A percentile compares a stretch with the other conserved stretches of the same genome.
phyloP scores from a whole-genome alignment of 2,888 invertebrate genomes.

The Hedychridium roseum region DNA sequence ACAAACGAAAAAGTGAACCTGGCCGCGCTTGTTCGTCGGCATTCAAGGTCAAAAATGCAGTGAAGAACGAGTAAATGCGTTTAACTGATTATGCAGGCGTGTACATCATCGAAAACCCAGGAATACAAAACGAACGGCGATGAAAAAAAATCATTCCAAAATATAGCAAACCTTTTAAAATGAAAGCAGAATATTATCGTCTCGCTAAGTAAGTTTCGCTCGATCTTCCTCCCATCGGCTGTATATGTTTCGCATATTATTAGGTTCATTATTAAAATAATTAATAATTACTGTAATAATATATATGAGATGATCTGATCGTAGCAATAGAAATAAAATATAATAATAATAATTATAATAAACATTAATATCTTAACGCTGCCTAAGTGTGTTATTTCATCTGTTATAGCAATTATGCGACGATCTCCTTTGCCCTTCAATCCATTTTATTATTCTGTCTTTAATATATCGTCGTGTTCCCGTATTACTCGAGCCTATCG shows the following conservation, averaged over 20 bases:
- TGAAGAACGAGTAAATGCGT: no score
- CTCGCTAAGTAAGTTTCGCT: constrained; percentile 35
- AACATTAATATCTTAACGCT: constrained; percentile 54
- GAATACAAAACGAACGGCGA: constrained; percentile 25
- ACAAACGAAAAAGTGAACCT: constrained; percentile 21
- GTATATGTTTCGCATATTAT: constrained; percentile 26
- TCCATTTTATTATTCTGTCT: constrained; percentile 2
- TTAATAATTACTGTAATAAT: constrained; percentile 35
- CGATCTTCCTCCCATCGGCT: constrained; percentile 39
- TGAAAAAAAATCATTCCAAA: constrained; percentile 17
- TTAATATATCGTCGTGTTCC: constrained; percentile 16
- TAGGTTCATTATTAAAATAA: constrained; percentile 41
- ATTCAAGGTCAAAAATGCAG: no score
- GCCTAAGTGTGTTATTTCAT: constrained; percentile 52
- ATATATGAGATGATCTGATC: constrained; percentile 39
- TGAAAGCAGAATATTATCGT: constrained; percentile 33
- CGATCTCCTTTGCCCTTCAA: constrained; percentile 2
- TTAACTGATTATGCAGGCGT: no score
- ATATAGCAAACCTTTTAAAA: constrained; percentile 49
- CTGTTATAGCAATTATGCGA: constrained; percentile 40
- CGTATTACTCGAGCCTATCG: constrained; percentile 13
- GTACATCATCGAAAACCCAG: constrained; percentile 13
- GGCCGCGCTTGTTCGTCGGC: no score
- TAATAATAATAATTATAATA: constrained; percentile 47
- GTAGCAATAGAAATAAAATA: constrained; percentile 44